Evolutionary conservation across 2,888 invertebrate species (phyloP).

Genomic region (Malthinus seriepunctatus): DNA sequence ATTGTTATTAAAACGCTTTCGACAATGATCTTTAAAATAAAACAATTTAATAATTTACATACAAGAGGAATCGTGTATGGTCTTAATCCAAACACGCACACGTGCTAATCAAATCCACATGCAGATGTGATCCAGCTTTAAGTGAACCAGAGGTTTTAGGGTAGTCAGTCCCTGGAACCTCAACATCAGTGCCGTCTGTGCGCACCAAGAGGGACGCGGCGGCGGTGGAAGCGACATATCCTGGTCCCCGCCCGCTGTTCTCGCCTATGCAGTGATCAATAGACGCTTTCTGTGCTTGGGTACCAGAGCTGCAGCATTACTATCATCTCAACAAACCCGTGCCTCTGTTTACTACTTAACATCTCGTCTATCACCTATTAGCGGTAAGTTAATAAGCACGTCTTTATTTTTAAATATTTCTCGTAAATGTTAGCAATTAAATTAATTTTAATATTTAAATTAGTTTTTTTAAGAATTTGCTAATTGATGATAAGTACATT

Average conservation of each 20-base stretch:
- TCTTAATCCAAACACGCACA: slow-evolving; percentile 26
- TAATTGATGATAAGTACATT: background rate
- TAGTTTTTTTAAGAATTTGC: background rate
- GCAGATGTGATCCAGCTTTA: slow-evolving; percentile 31
- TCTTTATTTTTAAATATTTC: too few relatives aligned
- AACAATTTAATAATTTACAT: slow-evolving; percentile 11
- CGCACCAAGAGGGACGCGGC: slow-evolving; percentile 40
- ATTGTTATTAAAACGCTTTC: background rate
- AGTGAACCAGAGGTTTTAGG: slow-evolving; percentile 19
- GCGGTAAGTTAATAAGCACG: slow-evolving; percentile 9
- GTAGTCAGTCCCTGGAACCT: slow-evolving; percentile 30
- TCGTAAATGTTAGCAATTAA: background rate
- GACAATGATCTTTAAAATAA: background rate
- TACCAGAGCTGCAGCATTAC: slow-evolving; percentile 33
- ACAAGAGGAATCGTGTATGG: slow-evolving; percentile 5
- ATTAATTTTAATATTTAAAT: slow-evolving; percentile 2
- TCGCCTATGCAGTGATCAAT: slow-evolving; percentile 44
- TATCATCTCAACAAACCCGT: slow-evolving; percentile 21
- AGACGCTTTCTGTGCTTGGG: slow-evolving; percentile 43
- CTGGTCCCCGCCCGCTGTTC: slow-evolving; percentile 45
- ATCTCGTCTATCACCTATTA: slow-evolving; percentile 9
- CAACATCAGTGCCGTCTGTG: slow-evolving; percentile 33
- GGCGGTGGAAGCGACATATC: slow-evolving; percentile 41
- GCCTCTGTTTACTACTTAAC: slow-evolving; percentile 32
- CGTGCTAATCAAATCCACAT: slow-evolving; percentile 34